A percentile compares a stretch with the other conserved stretches of the same genome.
Evolutionary conservation across 2,113 vertebrate species (phyloP).

Genomic region (Formicarius rufipectus): DNA sequence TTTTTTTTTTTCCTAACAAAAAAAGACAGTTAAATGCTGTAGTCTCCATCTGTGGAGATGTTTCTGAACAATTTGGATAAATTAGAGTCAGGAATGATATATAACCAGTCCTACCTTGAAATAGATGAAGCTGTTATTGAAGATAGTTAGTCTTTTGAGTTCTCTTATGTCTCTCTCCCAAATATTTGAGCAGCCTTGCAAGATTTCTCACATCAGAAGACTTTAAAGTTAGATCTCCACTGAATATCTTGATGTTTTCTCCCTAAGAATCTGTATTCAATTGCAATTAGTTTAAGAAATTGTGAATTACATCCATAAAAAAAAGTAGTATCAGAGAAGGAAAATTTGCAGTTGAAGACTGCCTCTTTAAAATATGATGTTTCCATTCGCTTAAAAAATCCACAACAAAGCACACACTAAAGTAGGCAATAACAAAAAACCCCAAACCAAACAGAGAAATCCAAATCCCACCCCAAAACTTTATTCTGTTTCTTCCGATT

Average conservation of each 20-base stretch:
- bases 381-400: not conserved
- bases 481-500: not conserved
- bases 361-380: not conserved
- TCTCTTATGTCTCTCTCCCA: not conserved
- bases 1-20: not conserved
- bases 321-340: not conserved
- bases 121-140: not conserved
- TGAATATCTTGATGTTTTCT: not conserved
- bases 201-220: not conserved
- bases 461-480: not conserved
- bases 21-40: not conserved
- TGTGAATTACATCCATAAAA: not conserved
- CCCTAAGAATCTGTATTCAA: not conserved
- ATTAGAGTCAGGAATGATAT: not conserved
- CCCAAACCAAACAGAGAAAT: not conserved
- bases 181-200: not conserved
- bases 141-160: not conserved
- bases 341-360: not conserved
- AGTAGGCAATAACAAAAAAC: not conserved
- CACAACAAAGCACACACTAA: not conserved
- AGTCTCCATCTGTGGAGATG: not conserved
- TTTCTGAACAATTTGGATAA: not conserved
- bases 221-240: not conserved
- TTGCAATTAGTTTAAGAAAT: not conserved
- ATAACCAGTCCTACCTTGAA: not conserved